These are phyloP conservation scores for Thinocorus orbignyianus DNA, from an alignment of 2,113 vertebrate species.

Conservation along the genomic window DNA sequence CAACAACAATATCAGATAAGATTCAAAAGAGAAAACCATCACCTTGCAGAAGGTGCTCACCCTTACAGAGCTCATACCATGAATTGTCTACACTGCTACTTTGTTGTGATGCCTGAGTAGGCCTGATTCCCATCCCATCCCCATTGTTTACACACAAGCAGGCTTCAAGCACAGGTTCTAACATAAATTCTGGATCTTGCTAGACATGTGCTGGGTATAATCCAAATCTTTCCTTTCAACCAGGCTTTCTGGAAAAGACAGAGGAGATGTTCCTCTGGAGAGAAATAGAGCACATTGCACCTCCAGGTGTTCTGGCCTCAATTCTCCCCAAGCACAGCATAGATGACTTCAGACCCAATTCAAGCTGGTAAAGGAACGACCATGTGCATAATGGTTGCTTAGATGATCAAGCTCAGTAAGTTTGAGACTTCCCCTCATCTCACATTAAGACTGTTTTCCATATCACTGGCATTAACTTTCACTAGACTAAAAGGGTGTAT, in stretches of 20 bases:
- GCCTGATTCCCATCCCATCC: background rate
- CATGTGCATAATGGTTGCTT: rapidly evolving
- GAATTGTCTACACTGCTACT: background rate
- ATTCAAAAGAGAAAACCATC: background rate
- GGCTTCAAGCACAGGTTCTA: background rate
- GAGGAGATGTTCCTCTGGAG: background rate
- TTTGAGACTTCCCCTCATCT: background rate
- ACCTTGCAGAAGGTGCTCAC: background rate
- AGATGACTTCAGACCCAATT: background rate
- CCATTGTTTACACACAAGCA: background rate
- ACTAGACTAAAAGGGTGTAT: background rate
- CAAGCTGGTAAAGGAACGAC: background rate
- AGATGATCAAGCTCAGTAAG: background rate
- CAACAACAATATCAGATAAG: background rate
- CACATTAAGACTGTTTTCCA: background rate
- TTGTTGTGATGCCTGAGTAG: rapidly evolving
- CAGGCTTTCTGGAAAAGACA: background rate
- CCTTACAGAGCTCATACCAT: background rate
- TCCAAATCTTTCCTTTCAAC: background rate
- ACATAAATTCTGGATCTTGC: background rate
- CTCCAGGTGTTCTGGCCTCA: background rate
- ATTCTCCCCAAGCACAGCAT: background rate
- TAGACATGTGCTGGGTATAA: background rate
- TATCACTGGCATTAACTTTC: rapidly evolving
- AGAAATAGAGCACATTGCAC: background rate